Evolutionary conservation across 2,113 vertebrate species (phyloP), one percentile per base, ranked within the genome.

Genomic region (Toxotes chatareus): DNA sequence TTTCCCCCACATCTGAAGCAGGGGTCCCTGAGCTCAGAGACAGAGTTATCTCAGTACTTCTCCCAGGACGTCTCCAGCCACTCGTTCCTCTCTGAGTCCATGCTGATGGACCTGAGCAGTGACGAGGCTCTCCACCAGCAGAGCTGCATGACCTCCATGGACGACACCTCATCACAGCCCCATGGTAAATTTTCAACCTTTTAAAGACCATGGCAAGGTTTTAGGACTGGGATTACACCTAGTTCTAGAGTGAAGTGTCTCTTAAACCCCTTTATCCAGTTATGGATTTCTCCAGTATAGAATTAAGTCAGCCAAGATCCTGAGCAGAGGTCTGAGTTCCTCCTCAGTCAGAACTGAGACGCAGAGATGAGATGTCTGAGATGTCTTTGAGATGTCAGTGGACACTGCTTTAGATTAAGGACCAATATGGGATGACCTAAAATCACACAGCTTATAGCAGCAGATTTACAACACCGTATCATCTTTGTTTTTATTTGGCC

Each of bases 11-110:
- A 27, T 53, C 4, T 73, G 14, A 61, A 88, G 93, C 96, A 99
- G 96, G 96, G 95, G 2, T 97, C 98, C 0, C 86, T 97, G 63
- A 96, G 95, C 83, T 97, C 97, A 0, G 97, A 98, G 88, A 76
- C 93, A 0, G 98, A 99, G 49, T 93, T 98, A 56, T 96, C 97
- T 49, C 97, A 98, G 71, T 98, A 96, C 93, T 97, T 98, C 78
- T 90, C 92, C 0, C 95, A 96, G 0, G 95, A 98, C 0, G 32
- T 87, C 21, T 86, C 93, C 0, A 94, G 93, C 79, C 94, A 96
- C n/a, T 88, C 96, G 3, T 93, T 93, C 0, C 92, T 94, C 57
- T 86, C 97, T 1, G 96, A 97, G 53, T 91, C 95, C 21, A 55
- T 87, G 38, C 88, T 91, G 40, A 92, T 89, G 0, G 88, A 92